phyloP scores from a whole-genome alignment of 2,113 vertebrate genomes.

The Hystrix brachyura region DNA sequence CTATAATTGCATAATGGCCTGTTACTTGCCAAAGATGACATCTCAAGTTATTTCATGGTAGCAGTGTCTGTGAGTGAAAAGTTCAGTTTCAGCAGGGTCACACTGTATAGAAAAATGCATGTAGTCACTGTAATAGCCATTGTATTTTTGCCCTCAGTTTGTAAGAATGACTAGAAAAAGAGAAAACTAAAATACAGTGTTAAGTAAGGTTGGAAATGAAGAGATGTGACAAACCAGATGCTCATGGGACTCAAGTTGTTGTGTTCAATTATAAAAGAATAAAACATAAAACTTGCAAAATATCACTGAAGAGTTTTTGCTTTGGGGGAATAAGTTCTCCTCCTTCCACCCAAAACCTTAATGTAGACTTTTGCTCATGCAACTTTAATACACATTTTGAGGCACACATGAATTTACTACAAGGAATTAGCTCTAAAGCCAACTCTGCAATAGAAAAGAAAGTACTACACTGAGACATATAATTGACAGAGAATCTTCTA shows the following conservation, averaged over 20 bases:
- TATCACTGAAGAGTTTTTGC: constrained; percentile 10
- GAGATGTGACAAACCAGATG: background rate
- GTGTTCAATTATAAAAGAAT: constrained; percentile 13
- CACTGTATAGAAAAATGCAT: background rate
- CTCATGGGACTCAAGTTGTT: background rate
- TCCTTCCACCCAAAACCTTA: background rate
- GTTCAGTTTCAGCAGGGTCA: background rate
- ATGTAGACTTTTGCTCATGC: background rate
- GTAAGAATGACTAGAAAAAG: constrained; percentile 57
- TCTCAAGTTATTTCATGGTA: background rate
- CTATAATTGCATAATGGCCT: background rate
- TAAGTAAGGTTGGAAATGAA: constrained; percentile 27
- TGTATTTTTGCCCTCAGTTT: constrained; percentile 36
- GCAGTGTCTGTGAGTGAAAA: constrained; percentile 21
- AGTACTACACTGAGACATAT: background rate
- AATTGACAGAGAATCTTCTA: background rate
- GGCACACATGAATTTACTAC: background rate
- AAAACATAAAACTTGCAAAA: constrained; percentile 66
- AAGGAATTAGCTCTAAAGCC: constrained; percentile 37
- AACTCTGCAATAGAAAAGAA: constrained; percentile 11
- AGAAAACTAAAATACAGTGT: constrained; percentile 5
- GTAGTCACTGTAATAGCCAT: background rate
- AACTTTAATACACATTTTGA: constrained; percentile 21
- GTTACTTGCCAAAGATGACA: constrained; percentile 11
- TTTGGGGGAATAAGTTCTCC: constrained; percentile 4